Conservation (phyloP, 2,888 invertebrate genomes). For the Xanthorhoe designata region DNA sequence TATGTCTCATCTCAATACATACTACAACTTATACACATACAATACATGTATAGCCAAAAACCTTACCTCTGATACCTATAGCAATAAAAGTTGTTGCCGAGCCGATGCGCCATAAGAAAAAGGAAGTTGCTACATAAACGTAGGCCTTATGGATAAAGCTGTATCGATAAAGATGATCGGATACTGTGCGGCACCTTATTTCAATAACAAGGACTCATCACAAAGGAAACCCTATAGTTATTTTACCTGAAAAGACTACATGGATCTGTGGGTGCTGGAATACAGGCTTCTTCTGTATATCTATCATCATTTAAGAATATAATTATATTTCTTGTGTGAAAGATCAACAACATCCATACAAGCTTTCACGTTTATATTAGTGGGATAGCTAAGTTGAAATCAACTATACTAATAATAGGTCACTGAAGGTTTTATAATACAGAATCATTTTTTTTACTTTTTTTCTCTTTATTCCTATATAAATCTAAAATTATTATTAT, state of each 20-base stretch:
- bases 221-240: constrained; percentile 66
- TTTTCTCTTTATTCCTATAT: too few species aligned
- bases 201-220: constrained; percentile 73
- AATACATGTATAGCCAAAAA: constrained; percentile 7
- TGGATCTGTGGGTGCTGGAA: constrained; percentile 43
- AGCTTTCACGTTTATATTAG: too few species aligned
- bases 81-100: constrained; percentile 45
- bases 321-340: too few species aligned
- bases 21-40: not conserved
- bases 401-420: too few species aligned
- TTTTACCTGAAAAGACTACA: constrained; percentile 56
- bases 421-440: too few species aligned
- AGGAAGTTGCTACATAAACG: constrained; percentile 62
- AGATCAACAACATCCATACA: too few species aligned
- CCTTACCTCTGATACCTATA: constrained; percentile 33
- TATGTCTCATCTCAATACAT: too few species aligned
- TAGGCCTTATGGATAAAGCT: constrained; percentile 65
- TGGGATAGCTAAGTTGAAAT: too few species aligned
- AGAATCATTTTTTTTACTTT: too few species aligned
- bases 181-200: constrained; percentile 69
- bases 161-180: constrained; percentile 68
- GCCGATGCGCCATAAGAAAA: constrained; percentile 55
- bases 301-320: too few species aligned
- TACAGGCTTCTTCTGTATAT: not conserved
- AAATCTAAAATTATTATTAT: too few species aligned